phyloP scores from a whole-genome alignment of 2,888 invertebrate species.

The Drosophila tripunctata region DNA sequence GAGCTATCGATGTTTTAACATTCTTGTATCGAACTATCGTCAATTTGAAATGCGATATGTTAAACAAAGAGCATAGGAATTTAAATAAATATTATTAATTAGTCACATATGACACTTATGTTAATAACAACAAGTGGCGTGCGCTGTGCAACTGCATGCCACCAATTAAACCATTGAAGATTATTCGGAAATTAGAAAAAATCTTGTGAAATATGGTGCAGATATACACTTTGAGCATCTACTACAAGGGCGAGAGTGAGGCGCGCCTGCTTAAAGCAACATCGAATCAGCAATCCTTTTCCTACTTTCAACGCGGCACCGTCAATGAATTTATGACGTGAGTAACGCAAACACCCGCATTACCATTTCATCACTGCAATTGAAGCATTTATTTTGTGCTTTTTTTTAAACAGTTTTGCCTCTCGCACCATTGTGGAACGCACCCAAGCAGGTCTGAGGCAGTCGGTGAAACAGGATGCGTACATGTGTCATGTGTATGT shows the following conservation, averaged over 20 bases:
- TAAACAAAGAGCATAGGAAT: slow-evolving; percentile 30
- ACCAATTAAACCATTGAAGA: slow-evolving; percentile 18
- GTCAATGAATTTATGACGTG: slow-evolving; percentile 99
- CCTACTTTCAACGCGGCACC: slow-evolving; percentile 97
- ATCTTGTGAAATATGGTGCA: slow-evolving; percentile 96
- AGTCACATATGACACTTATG: slow-evolving; percentile 14
- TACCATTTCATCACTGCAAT: not conserved
- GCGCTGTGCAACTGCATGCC: slow-evolving; percentile 30
- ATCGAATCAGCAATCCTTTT: slow-evolving; percentile 96
- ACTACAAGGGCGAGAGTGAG: slow-evolving; percentile 90
- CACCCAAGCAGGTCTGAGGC: slow-evolving; percentile 92
- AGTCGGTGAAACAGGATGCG: slow-evolving; percentile 98
- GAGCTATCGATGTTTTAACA: not conserved
- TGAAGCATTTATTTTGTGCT: slow-evolving; percentile 2
- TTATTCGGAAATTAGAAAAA: not conserved
- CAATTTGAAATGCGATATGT: slow-evolving; percentile 8
- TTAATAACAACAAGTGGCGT: slow-evolving; percentile 35
- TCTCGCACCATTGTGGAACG: slow-evolving; percentile 98
- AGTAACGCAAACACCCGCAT: slow-evolving; percentile 55
- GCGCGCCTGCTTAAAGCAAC: slow-evolving; percentile 92
- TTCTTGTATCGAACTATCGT: not conserved
- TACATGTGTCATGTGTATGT: slow-evolving; percentile 99
- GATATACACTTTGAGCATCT: slow-evolving; percentile 91
- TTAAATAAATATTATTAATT: not conserved
- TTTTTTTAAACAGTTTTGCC: slow-evolving; percentile 88